Evolutionary conservation across 2,797 vertebrate species (phyloP).

Genomic region (Oreortyx pictus): DNA sequence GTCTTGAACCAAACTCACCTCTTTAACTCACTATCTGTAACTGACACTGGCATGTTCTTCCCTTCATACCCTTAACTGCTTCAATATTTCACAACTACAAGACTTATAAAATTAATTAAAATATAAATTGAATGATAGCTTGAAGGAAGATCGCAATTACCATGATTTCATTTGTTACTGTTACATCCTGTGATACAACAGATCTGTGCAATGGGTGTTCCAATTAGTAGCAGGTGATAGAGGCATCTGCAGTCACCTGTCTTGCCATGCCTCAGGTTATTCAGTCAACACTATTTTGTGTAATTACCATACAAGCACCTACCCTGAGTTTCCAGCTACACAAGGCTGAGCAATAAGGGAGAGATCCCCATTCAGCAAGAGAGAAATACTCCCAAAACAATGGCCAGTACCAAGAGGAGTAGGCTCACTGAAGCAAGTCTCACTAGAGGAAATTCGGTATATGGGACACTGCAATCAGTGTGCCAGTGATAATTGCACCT

Average conservation of each 20-base stretch:
- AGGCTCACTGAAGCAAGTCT: background rate
- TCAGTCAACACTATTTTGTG: background rate
- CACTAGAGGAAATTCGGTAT: too few relatives aligned
- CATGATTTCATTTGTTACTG: slow-evolving; percentile 38
- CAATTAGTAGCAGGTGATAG: background rate
- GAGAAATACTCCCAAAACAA: background rate
- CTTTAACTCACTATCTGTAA: slow-evolving; percentile 25
- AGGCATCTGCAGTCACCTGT: slow-evolving; percentile 9
- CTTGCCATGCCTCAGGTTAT: background rate
- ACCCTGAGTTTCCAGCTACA: background rate
- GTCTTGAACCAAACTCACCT: background rate
- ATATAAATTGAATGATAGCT: slow-evolving; percentile 61
- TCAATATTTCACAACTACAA: background rate
- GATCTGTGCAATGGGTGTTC: slow-evolving; percentile 56
- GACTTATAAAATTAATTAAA: slow-evolving; percentile 57
- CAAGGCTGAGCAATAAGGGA: background rate
- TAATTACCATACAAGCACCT: background rate
- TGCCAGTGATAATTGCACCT: too few relatives aligned
- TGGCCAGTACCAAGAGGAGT: too few relatives aligned
- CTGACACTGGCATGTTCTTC: slow-evolving; percentile 8
- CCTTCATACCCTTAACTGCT: slow-evolving; percentile 49
- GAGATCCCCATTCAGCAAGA: background rate
- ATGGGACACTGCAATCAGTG: background rate
- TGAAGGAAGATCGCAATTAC: slow-evolving; percentile 26
- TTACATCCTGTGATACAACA: background rate